Evolutionary conservation across 2,113 vertebrate species (phyloP), one percentile per base, ranked within the genome.

Genomic region (Pyrgilauda ruficollis): DNA sequence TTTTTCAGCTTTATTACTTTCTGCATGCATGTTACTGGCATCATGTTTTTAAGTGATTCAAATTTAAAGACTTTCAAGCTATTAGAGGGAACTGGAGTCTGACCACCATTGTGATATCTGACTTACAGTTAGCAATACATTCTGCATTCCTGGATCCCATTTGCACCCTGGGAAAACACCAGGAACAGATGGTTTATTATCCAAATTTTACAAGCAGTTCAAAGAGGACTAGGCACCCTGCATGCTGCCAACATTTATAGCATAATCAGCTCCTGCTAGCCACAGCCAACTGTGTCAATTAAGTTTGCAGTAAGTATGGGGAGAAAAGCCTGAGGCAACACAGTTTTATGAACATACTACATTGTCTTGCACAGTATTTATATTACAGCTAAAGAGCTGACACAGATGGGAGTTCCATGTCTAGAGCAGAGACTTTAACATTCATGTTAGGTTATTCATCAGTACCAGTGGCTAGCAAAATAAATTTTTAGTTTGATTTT

Each of bases 121-220:
- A 70, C 90, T 96, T 82, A 92, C 33, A 90, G 84, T 86, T 81
- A 94, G 66, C 59, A 96, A 92, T 90, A 94, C 37, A 92, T 63
- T 93, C 39, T n/a, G 5, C 44, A 86, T 96, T 87, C 49, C 62
- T 90, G 82, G 86, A 88, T 96, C 66, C 70, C 70, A 64, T 88
- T 74, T 93, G 39, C 62, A 86, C 80, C 66, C 76, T 95, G 80
- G 87, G 92, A 95, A 95, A 96, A 96, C 44, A 70, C 75, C 55
- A 66, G 53, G 62, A 97, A 91, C 91, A 96, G 90, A 95, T 93
- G 91, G 94, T 77, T 96, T 61, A 22, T 49, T 78, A 89, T 58
- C 61, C 44, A 86, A 33, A 58, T 79, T 94, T 94, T 94, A 89
- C 41, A 90, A 90, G 92, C 2, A 0, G 30, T 93, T 89, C 89